Conservation (phyloP, 1,140 invertebrate species). For the Ostrea denselamellosa region DNA sequence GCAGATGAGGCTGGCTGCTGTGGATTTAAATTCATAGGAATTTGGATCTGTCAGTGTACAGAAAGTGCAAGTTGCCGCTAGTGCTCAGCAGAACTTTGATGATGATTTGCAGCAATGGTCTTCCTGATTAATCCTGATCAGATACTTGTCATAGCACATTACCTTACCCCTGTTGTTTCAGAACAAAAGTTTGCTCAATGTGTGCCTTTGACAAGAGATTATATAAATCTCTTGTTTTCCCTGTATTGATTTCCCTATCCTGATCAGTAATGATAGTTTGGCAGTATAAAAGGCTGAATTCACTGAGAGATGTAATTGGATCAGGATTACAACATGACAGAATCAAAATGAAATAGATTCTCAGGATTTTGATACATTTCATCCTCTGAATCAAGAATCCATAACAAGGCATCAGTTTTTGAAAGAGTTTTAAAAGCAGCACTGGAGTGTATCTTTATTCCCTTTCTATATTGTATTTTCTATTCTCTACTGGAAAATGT, state of each 20-base stretch:
- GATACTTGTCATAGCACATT: slow-evolving; percentile 56
- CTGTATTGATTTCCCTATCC: slow-evolving; percentile 50
- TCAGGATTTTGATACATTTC: slow-evolving; percentile 35
- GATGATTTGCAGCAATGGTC: slow-evolving; percentile 50
- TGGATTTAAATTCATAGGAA: not conserved
- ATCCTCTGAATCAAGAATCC: slow-evolving; percentile 40
- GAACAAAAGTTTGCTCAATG: slow-evolving; percentile 22
- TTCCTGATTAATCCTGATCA: slow-evolving; percentile 54
- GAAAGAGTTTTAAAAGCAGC: not conserved
- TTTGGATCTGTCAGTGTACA: not conserved
- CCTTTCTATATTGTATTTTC: not conserved
- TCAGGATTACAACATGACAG: slow-evolving; percentile 51
- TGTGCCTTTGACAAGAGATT: slow-evolving; percentile 45
- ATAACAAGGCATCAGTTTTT: slow-evolving; percentile 46
- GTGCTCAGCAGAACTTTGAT: slow-evolving; percentile 6
- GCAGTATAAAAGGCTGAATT: slow-evolving; percentile 47
- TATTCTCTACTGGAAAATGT: not conserved
- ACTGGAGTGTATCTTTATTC: not conserved
- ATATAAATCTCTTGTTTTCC: slow-evolving; percentile 58
- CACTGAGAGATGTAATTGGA: slow-evolving; percentile 49
- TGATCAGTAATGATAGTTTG: slow-evolving; percentile 46
- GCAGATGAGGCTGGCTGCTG: too few species aligned
- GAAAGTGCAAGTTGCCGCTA: not conserved
- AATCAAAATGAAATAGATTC: slow-evolving; percentile 51
- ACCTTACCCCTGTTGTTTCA: slow-evolving; percentile 40